phyloP scores from a whole-genome alignment of 2,113 vertebrate genomes.

The Anarhynchus alexandrinus region DNA sequence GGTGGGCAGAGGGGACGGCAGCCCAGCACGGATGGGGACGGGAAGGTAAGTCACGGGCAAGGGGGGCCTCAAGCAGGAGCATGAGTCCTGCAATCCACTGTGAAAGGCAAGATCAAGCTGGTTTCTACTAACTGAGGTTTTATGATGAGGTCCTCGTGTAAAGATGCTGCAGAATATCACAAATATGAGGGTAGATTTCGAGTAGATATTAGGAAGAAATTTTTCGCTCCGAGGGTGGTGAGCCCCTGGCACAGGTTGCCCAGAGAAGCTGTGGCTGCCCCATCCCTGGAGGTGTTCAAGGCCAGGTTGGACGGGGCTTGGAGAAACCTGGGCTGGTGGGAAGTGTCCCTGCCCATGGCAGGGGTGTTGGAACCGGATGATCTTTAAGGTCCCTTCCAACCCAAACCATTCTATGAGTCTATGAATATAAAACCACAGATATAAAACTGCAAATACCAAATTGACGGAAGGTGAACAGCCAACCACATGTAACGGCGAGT shows the following conservation, averaged over 20 bases:
- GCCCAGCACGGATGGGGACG: not conserved
- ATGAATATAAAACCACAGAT: not conserved
- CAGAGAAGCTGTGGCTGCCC: too few relatives aligned
- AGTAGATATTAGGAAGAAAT: too few relatives aligned
- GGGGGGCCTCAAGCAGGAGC: not conserved
- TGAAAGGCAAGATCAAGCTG: not conserved
- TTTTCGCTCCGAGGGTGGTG: too few relatives aligned
- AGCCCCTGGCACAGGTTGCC: too few relatives aligned
- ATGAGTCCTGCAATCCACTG: accelerated
- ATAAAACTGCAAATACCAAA: not conserved
- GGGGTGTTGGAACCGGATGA: too few relatives aligned
- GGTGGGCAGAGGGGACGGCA: not conserved
- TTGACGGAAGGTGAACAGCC: accelerated
- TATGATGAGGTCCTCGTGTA: accelerated
- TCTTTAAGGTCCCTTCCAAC: too few relatives aligned
- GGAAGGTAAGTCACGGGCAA: not conserved
- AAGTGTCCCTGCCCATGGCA: too few relatives aligned
- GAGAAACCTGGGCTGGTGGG: too few relatives aligned
- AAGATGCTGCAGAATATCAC: not conserved
- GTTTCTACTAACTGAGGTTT: not conserved
- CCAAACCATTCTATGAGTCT: too few relatives aligned
- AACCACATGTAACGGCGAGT: accelerated
- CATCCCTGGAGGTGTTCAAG: too few relatives aligned
- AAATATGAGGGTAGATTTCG: not conserved
- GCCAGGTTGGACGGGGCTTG: too few relatives aligned